Evolutionary conservation across 2,888 invertebrate species (phyloP), one percentile per base, ranked within the genome.

Genomic region (Eudemis profundana): DNA sequence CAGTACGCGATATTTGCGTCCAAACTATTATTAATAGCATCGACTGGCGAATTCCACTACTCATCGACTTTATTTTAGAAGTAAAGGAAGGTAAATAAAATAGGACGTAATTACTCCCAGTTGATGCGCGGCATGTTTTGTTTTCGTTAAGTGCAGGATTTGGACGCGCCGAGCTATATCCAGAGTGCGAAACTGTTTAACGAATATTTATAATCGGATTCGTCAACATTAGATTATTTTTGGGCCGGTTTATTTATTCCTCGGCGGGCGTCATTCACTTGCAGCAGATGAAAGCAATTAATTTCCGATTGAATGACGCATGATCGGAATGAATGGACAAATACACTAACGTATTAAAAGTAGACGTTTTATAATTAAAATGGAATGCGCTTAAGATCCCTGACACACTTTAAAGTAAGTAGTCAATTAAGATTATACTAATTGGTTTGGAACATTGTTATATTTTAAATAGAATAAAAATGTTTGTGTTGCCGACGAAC

Each of bases 1-100:
- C 81, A 84, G 79, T 86, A 85, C 83, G 85, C 87, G 88, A 85
- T 89, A 89, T 90, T 89, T 90, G 86, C 90, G 90, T 89, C 85
- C 76, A 82, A 83, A 77, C 79, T 77, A 74, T 78, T 90, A 91
- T 89, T 85, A 84, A 87, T 91, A 92, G 89, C 78, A 79, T 74
- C 81, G 85, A 85, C 87, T 86, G 84, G 88, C 86, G 82, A 86
- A 89, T 78, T 84, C 83, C 79, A 86, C 83, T 79, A 85, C 83
- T 89, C 87, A 85, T 85, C 84, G 81, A 79, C 79, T 87, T 87
- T 89, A 89, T 89, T 90, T 88, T 86, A 82, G 86, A 87, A 82
- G 73, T 77, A 80, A 83, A 82, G 81, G 84, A 83, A 86, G 85
- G 87, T 89, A 89, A 91, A 90, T 91, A 90, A 86, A 83, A 83